Evolutionary conservation across 2,113 vertebrate species (phyloP), one percentile per base, ranked within the genome.

Genomic region (Mola mola): DNA sequence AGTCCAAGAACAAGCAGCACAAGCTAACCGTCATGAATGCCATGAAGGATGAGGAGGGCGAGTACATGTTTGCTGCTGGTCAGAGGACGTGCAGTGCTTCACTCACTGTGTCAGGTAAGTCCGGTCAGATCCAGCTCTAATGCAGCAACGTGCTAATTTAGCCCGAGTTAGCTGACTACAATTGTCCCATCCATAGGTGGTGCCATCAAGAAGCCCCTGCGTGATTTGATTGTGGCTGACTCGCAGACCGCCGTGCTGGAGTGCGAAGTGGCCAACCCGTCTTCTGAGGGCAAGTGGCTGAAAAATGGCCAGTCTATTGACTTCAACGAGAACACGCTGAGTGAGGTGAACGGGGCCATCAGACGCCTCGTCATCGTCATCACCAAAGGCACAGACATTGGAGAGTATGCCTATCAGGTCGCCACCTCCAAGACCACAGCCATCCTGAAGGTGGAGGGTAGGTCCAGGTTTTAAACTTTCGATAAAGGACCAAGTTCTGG

Each of bases 31-130:
- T 99, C 47, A 82, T 95, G 72, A 96, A 97, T 63, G 89, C 95
- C 72, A 98, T 96, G 95, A 98, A 98, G 87, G 97, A 99, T 50
- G 96, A 98, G 56, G 97, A 99, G 87, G 97, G 97, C 72, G 88
- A 96, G 69, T 99, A 98, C 66, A 82, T 88, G 44, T 98, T 98
- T 66, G 93, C 93, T 61, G 96, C 96, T 66, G 97, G 97, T 55
- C 95, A 97, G 83, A 95, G 98, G 87, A 95, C 84, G 68, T 96
- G 95, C 68, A 93, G 88, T 50, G 97, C 94, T 59, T 92, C 86
- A 13, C 92, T 99, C 68, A 94, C 91, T 1, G 96, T 99, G 60
- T 91, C 95, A 93, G 97, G 97, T 99, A 92, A 44, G 73, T 33
- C 33, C 4, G 33, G 33, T 3, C 3, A n/a, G n/a, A n/a, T n/a